Evolutionary conservation across 2,113 vertebrate genomes (phyloP), one percentile per base, ranked within the genome.

Genomic region (Camelus bactrianus): DNA sequence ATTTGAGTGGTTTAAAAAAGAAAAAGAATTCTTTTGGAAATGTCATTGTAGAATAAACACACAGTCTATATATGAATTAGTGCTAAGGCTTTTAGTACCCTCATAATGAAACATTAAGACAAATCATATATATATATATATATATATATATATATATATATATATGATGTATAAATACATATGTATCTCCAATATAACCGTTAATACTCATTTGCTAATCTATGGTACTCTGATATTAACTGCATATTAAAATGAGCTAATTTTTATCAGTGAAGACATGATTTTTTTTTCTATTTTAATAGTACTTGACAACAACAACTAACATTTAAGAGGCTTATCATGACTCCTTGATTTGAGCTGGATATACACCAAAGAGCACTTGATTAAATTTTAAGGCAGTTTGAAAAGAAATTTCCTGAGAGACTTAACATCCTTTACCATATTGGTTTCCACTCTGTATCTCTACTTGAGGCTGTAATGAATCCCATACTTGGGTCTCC

Each of bases 191-290:
- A 15, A 35, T 12, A 19, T 62, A 85, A 52, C 1, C 75, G 11
- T 62, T 70, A 60, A 20, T 79, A 88, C 46, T 80, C 16, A 82
- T 64, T 86, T 95, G 20, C 60, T 91, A 70, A 52, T 81, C 11
- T 93, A n/a, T n/a, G 93, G 9, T 58, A n/a, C 32, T 86, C 19
- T 64, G 75, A 46, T 64, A 87, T 65, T 46, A 76, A 50, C 13
- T 93, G 6, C 26, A 15, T 90, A 65, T 75, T 75, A 79, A 96
- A 93, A 92, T 64, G 28, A 93, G 26, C 22, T 96, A 46, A 88
- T 62, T 15, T 92, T 86, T 88, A 56, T 96, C 38, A n/a, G 16
- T 54, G 58, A 96, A 94, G 65, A 70, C 20, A 73, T 46, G 58
- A 67, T 11, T n/a, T 1, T 48, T 56, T 92, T 87, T 65, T 72